Evolutionary conservation across 2,888 invertebrate genomes (phyloP), one percentile per base, ranked within the genome.

Genomic region (Ethmia dodecea): DNA sequence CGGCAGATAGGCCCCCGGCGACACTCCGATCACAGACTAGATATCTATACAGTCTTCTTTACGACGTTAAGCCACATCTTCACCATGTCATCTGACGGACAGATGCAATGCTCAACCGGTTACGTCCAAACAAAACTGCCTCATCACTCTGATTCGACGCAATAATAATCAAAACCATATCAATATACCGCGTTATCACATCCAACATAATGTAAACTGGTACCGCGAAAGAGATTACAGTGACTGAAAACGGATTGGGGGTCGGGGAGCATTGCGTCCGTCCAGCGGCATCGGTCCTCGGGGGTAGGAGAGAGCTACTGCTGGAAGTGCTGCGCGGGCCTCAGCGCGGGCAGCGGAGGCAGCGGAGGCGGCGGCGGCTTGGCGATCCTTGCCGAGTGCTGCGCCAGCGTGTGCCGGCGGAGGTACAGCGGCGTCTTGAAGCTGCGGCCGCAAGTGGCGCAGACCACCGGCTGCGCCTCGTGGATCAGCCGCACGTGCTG

Each of bases 391-490:
- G 67, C 62, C 63, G 64, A 71, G 77, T 92, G 92, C 59, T 91
- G 91, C 79, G 92, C 91, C 59, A 92, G 89, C 74, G 91, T 90
- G 86, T 92, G 92, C 68, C 92, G 91, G 69, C 91, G 91, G 69
- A 92, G 87, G 79, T 92, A 92, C 70, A 92, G 91, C 78, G 91
- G 90, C 60, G 92, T 92, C 88, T 92, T 92, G 88, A 91, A 91
- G 73, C 89, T 89, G 76, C 91, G 91, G 52, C 90, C 91, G 84
- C 92, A 92, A 45, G 90, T 88, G 65, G 86, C 87, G 83, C 92
- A 92, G 65, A 88, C 89, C 52, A 89, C 90, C 83, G 91, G 91
- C 70, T 89, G 88, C 60, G 91, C 90, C 74, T 90, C 88, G 83
- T 92, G 92, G 72, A 92, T 91, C 62, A 92, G 91, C 60, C 91